Evolutionary conservation across 2,113 vertebrate genomes (phyloP).

Genomic region (Zosterops borbonicus): DNA sequence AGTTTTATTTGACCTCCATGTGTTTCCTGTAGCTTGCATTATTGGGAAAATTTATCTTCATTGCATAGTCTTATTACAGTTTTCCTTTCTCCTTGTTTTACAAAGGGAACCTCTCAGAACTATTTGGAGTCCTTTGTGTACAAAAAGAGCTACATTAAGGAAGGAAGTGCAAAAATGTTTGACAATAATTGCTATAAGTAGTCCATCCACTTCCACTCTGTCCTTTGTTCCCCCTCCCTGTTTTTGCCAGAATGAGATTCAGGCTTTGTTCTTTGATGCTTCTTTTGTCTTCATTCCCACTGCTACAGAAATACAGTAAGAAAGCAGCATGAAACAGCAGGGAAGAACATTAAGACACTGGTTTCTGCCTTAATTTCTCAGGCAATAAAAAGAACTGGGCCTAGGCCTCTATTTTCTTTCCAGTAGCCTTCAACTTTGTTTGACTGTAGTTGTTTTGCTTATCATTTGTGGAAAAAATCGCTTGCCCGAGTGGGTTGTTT

Average conservation of each 20-base stretch:
- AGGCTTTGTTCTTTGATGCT: background rate
- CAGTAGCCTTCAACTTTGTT: background rate
- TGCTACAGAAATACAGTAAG: background rate
- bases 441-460: background rate
- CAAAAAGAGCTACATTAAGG: conserved; percentile 21
- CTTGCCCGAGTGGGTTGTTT: background rate
- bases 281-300: background rate
- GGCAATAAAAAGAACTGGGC: background rate
- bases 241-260: background rate
- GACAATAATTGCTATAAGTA: conserved; percentile 47
- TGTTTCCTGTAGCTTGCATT: conserved; percentile 39
- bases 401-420: background rate
- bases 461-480: background rate
- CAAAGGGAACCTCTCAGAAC: background rate
- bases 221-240: background rate
- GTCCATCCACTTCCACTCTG: background rate
- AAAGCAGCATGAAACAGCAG: background rate
- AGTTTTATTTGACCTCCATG: conserved; percentile 54
- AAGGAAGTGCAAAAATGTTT: conserved; percentile 49
- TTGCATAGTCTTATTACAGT: background rate
- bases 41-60: conserved; percentile 49
- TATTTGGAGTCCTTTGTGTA: conserved; percentile 16
- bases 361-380: background rate
- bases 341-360: background rate
- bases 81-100: background rate